These are phyloP conservation scores for Zingel zingel DNA, from an alignment of 2,113 vertebrate genomes.

Conservation along the genomic window DNA sequence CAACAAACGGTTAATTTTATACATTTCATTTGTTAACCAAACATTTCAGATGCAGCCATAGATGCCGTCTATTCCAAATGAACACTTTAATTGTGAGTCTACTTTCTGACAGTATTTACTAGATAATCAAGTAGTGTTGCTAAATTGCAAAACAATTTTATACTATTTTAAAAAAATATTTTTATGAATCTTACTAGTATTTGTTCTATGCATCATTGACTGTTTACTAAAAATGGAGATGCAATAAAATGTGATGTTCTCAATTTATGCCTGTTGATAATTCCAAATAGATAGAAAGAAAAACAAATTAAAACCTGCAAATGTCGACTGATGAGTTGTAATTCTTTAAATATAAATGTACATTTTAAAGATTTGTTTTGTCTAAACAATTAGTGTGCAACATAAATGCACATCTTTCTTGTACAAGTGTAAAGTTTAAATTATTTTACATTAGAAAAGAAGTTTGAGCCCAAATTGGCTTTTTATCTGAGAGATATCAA, in stretches of 20 bases:
- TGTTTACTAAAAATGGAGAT: slow-evolving; percentile 55
- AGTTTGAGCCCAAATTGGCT: not conserved
- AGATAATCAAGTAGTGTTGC: slow-evolving; percentile 50
- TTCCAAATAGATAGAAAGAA: not conserved
- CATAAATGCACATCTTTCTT: not conserved
- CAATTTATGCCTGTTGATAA: not conserved
- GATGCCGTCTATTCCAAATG: not conserved
- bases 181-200: slow-evolving; percentile 70
- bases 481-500: not conserved
- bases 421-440: not conserved
- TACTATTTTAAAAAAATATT: slow-evolving; percentile 59
- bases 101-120: slow-evolving; percentile 49
- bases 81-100: slow-evolving; percentile 11
- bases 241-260: slow-evolving; percentile 65
- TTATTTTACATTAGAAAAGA: not conserved
- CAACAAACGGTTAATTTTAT: not conserved
- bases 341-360: slow-evolving; percentile 53
- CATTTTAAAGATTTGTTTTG: slow-evolving; percentile 13
- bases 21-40: slow-evolving; percentile 20
- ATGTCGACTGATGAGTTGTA: not conserved
- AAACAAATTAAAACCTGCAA: not conserved
- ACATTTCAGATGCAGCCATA: slow-evolving; percentile 1
- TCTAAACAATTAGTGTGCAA: not conserved
- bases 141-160: slow-evolving; percentile 48
- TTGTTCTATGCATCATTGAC: slow-evolving; percentile 34